Evolutionary conservation across 1,140 invertebrate genomes (phyloP), one percentile per base, ranked within the genome.

Genomic region (Panagrolaimus sp.): DNA sequence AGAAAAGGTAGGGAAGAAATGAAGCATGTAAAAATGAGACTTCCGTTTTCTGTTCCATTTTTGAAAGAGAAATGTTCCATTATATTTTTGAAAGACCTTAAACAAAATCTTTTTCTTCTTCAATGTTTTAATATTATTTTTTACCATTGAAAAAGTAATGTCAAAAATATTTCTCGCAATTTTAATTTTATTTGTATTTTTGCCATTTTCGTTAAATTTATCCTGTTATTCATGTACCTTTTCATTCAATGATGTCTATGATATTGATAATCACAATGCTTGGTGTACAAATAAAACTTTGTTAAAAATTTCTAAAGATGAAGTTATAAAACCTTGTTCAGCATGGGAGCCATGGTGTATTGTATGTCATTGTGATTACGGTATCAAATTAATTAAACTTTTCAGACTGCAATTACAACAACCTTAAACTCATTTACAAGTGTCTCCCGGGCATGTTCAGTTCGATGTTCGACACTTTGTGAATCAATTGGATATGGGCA

Each of bases 201-300:
- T n/a, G n/a, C n/a, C n/a, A n/a, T n/a, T n/a, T n/a, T n/a, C n/a
- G n/a, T n/a, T n/a, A n/a, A n/a, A n/a, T n/a, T n/a, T n/a, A n/a
- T n/a, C n/a, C n/a, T 69, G 68, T 48, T 69, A 69, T 67, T 69
- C 68, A 6, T 69, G 68, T 24, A 66, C 58, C 15, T 69, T 69
- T 17, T 70, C 38, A 14, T 69, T 69, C 68, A 69, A 69, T 26
- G 68, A 69, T 48, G 63, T 69, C 28, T 69, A 69, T 26, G 68
- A 69, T 43, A 28, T 47, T 15, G 38, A 69, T 17, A 48, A 68
- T 32, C 63, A 38, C 26, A 28, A 28, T 63, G 62, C 67, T n/a
- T 69, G 68, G 68, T 69, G 68, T 52, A 26, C 68, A 15, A 69
- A 69, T 10, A 63, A 69, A 24, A 69, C 68, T n/a, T 63, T 69